Conservation (phyloP, 2,797 vertebrate species). For the Acanthurus lineatus region DNA sequence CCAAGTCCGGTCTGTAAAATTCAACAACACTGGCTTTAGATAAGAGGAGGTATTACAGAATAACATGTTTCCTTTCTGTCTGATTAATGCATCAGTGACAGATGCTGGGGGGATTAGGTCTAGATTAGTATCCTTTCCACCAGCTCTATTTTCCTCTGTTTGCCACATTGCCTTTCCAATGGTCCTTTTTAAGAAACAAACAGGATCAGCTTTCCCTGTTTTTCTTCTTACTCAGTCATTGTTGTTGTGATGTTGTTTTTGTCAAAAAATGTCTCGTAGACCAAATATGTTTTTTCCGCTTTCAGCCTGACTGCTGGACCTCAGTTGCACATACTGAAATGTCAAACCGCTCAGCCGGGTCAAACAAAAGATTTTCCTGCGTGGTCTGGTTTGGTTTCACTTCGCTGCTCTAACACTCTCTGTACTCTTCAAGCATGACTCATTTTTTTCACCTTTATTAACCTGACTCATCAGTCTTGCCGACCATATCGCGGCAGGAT, state of each 20-base stretch:
- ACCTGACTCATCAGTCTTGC: constrained; percentile 65
- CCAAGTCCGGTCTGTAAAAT: constrained; percentile 59
- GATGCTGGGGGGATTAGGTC: constrained; percentile 85
- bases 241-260: constrained; percentile 56
- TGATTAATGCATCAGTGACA: constrained; percentile 86
- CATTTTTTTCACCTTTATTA: constrained; percentile 71
- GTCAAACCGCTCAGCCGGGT: constrained; percentile 41
- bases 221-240: constrained; percentile 11
- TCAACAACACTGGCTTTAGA: constrained; percentile 77
- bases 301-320: constrained; percentile 33
- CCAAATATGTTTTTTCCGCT: constrained; percentile 14
- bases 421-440: constrained; percentile 70
- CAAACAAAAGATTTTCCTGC: constrained; percentile 39
- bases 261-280: constrained; percentile 4
- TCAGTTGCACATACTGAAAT: constrained; percentile 27
- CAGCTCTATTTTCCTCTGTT: constrained; percentile 78
- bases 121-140: constrained; percentile 86
- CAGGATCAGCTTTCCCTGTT: constrained; percentile 66
- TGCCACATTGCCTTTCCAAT: constrained; percentile 75
- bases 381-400: constrained; percentile 27
- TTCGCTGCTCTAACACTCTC: constrained; percentile 28
- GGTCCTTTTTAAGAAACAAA: constrained; percentile 78
- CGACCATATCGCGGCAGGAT: constrained; percentile 48
- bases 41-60: constrained; percentile 79
- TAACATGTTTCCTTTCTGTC: constrained; percentile 86